These are phyloP conservation scores for Agriopis marginaria DNA, from an alignment of 2,888 invertebrate species.

Conservation along the genomic window DNA sequence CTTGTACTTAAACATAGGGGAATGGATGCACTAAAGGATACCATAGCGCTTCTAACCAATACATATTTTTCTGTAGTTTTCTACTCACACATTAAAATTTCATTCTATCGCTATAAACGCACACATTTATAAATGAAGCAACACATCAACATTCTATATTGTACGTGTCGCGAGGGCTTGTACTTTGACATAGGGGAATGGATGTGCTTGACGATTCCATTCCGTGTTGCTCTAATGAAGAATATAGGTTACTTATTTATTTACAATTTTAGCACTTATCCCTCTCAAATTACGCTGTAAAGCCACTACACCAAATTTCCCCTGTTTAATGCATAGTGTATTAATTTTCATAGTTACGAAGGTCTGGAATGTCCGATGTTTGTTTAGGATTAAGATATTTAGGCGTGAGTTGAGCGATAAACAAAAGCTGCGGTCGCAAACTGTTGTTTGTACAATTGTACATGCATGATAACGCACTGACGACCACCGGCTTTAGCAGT, in stretches of 20 bases:
- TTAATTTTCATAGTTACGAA: conserved; percentile 31
- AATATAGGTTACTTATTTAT: neutral
- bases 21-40: too few relatives aligned
- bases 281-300: neutral
- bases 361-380: conserved; percentile 66
- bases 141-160: too few relatives aligned
- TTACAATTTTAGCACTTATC: neutral
- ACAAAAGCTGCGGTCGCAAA: conserved; percentile 78
- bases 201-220: too few relatives aligned
- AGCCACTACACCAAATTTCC: conserved; percentile 1
- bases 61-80: too few relatives aligned
- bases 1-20: too few relatives aligned
- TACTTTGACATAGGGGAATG: too few relatives aligned
- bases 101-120: too few relatives aligned
- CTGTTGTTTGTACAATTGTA: conserved; percentile 82
- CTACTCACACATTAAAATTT: too few relatives aligned
- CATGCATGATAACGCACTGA: conserved; percentile 77
- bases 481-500: conserved; percentile 62
- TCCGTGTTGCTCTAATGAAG: neutral
- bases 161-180: too few relatives aligned
- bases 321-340: conserved; percentile 1
- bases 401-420: conserved; percentile 77
- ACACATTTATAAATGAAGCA: too few relatives aligned
- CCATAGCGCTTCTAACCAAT: too few relatives aligned
- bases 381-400: conserved; percentile 83